phyloP scores from a whole-genome alignment of 2,888 invertebrate species.

The Leucania comma region DNA sequence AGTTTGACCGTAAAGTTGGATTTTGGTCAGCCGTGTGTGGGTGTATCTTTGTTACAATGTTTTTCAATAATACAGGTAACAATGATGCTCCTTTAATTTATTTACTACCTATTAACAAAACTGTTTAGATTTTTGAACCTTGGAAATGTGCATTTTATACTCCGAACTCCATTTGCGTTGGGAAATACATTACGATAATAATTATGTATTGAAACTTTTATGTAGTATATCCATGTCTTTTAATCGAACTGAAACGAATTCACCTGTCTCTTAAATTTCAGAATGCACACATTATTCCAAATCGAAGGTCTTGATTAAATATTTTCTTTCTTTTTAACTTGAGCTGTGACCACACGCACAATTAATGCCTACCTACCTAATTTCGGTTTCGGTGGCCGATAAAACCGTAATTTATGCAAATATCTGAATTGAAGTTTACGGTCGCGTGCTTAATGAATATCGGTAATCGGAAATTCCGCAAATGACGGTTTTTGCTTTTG shows the following conservation, averaged over 20 bases:
- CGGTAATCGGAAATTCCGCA: constrained; percentile 87
- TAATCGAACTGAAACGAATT: constrained; percentile 14
- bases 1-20: not conserved
- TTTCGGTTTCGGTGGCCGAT: constrained; percentile 79
- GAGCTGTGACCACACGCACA: constrained; percentile 74
- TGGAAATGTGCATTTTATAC: too few relatives aligned
- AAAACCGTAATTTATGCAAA: constrained; percentile 86
- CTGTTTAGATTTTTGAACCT: too few relatives aligned
- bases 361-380: constrained; percentile 80
- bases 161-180: too few relatives aligned
- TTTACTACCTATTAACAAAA: too few relatives aligned
- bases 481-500: constrained; percentile 73
- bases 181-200: too few relatives aligned
- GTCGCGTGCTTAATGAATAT: constrained; percentile 79
- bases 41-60: too few relatives aligned
- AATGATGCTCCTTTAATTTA: too few relatives aligned
- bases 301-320: constrained; percentile 56
- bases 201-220: too few relatives aligned
- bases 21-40: not conserved
- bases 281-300: constrained; percentile 24
- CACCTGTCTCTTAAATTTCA: constrained; percentile 17
- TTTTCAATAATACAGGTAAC: too few relatives aligned
- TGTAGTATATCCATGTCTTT: not conserved
- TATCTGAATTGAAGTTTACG: constrained; percentile 78
- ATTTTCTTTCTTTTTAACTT: constrained; percentile 40